Base-by-base conservation (phyloP, 1,140 invertebrate species). In the Drosophila repletoides region DNA sequence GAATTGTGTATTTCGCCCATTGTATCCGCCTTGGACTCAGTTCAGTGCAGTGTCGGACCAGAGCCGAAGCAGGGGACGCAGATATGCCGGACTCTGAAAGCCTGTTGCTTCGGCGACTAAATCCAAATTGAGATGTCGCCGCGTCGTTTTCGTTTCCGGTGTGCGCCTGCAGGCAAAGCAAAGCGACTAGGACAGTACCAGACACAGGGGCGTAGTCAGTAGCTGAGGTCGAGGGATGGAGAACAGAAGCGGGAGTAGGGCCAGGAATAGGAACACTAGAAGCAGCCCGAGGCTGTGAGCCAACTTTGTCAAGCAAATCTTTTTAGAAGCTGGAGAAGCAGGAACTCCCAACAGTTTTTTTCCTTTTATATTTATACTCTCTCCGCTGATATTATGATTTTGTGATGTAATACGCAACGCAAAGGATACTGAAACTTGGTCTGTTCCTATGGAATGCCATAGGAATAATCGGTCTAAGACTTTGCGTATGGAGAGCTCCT, bases 251-350 rank as follows among this genome's bases (percentile, higher is more conserved):
- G 26, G 21, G 28, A 24, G 14, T 3, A 14, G 9, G 19, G 24
- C 36, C 34, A 17, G 6, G 43, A 24, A 22, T 29, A 29, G 15
- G 1, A n/a, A 10, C 9, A 45, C 31, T 10, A 45, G 15, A 38
- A 40, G 34, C 24, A 33, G 43, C 69, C 61, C 29, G 64, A 79
- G 76, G 72, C 72, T 73, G 72, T 68, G 59, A 58, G 72, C n/a
- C 72, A 83, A 83, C 72, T 83, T 76, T 83, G 77, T 83, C 56
- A 61, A 83, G 77, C 77, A 83, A 83, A 76, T 83, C 83, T 83
- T 83, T 81, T 76, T 76, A 76, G 72, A 60, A 75, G 52, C 53
- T 43, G 49, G 48, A 58, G 29, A 19, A 29, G 29, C 34, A 49
- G 61, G 6, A 24, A 7, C 34, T 33, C 31, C 31, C 31, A n/a